A percentile compares a stretch with the other conserved stretches of the same genome.
These are phyloP conservation scores for Pseudococcus viburni DNA, from an alignment of 2,888 invertebrate genomes.

Conservation along the genomic window DNA sequence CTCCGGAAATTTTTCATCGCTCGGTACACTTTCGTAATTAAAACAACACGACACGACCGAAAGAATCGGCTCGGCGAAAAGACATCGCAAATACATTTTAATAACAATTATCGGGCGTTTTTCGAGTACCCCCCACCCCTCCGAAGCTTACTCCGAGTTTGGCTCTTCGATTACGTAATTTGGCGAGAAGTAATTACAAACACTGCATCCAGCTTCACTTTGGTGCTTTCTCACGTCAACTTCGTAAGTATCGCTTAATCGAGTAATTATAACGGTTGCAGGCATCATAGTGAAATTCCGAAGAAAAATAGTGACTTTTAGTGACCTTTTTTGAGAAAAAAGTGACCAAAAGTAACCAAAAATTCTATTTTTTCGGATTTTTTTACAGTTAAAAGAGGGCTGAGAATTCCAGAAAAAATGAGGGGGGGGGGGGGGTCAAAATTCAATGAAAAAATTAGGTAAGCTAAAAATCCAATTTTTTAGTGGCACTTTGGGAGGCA, in stretches of 20 bases:
- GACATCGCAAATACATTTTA: not conserved
- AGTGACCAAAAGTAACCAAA: too few species aligned
- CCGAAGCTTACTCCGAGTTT: not conserved
- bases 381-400: too few species aligned
- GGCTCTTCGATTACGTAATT: not conserved
- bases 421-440: too few species aligned
- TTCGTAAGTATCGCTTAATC: not conserved
- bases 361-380: too few species aligned
- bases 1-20: not conserved
- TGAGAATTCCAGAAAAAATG: too few species aligned
- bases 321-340: too few species aligned
- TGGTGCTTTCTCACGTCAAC: not conserved
- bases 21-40: conserved; percentile 3
- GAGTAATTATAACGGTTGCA: not conserved
- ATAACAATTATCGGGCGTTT: not conserved
- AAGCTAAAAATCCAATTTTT: too few species aligned
- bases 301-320: too few species aligned
- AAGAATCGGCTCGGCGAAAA: not conserved
- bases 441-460: too few species aligned
- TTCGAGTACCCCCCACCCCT: too few species aligned
- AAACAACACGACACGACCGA: not conserved
- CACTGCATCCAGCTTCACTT: not conserved
- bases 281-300: too few species aligned
- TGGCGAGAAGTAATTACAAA: not conserved
- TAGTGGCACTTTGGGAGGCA: too few species aligned